These are phyloP conservation scores for Nothobranchius kuhntae DNA, from an alignment of 2,113 vertebrate species.

Conservation along the genomic window DNA sequence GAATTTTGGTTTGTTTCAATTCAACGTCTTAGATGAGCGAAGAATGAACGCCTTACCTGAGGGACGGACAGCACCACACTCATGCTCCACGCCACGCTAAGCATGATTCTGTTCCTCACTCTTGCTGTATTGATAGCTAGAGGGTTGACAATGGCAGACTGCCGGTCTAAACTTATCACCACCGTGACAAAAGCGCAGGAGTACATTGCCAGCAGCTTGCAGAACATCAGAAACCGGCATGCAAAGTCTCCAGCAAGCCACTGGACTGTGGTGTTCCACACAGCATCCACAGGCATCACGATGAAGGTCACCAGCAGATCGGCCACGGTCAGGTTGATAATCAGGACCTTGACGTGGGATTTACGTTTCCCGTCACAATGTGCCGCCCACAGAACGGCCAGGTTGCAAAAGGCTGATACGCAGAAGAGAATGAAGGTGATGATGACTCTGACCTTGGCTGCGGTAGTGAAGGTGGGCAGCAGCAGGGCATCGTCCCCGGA, in stretches of 20 bases:
- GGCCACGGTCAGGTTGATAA: slow-evolving; percentile 79
- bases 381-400: slow-evolving; percentile 66
- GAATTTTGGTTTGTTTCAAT: too few relatives aligned
- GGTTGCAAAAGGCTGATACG: slow-evolving; percentile 66
- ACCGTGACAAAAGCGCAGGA: slow-evolving; percentile 83
- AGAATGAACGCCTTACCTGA: slow-evolving; percentile 73
- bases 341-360: slow-evolving; percentile 80
- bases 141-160: slow-evolving; percentile 80
- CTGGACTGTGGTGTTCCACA: slow-evolving; percentile 86
- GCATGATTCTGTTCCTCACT: slow-evolving; percentile 80
- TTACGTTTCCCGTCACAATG: slow-evolving; percentile 60
- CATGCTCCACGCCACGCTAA: slow-evolving; percentile 78
- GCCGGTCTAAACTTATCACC: slow-evolving; percentile 87
- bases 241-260: slow-evolving; percentile 82
- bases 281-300: slow-evolving; percentile 84
- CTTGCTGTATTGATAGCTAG: slow-evolving; percentile 78
- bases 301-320: slow-evolving; percentile 83
- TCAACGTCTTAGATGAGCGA: too few relatives aligned
- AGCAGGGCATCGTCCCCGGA: slow-evolving; percentile 14
- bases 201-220: slow-evolving; percentile 88
- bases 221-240: slow-evolving; percentile 85
- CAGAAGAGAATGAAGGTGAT: slow-evolving; percentile 69
- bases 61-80: slow-evolving; percentile 81
- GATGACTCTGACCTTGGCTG: slow-evolving; percentile 67
- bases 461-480: slow-evolving; percentile 70